Evolutionary conservation across 2,797 vertebrate species (phyloP), one percentile per base, ranked within the genome.

Genomic region (Dendrocincla tyrannina): DNA sequence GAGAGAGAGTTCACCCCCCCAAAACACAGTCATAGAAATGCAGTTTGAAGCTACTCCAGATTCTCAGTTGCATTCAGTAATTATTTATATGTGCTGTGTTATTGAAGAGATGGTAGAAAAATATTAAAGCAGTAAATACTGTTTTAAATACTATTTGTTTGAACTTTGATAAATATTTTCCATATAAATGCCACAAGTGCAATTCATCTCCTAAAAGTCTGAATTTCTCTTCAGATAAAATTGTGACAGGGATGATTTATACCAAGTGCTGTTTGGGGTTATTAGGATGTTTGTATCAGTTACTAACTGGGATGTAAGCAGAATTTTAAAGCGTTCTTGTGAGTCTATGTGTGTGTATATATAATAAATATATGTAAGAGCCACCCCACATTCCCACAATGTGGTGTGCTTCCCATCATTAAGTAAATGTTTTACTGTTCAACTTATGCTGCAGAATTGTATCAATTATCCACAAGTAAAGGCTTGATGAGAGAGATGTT

Each of bases 131-230:
- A 55, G 74, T 96, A 92, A 95, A 95, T 93, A 91, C 8, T 89
- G 66, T 52, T 92, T 79, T 68, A 83, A 95, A 88, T 85, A 55
- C 70, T 73, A 64, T 91, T 97, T 73, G 90, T 95, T 96, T 95
- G 87, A 96, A 94, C 87, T 87, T 92, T 87, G 91, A 95, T 91
- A 84, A 94, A 93, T 50, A 24, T 74, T 97, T 96, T 94, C 83
- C 52, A 52, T 95, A 85, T 91, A 94, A 95, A 89, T 79, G 52
- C 55, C 74, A 28, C 82, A 80, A 7, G 67, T 85, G 55, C 53
- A 63, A 2, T 85, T 75, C 55, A 7, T 76, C 93, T 97, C 75
- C 37, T 78, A 8, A n/a, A 91, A 84, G 74, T 84, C 86, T 76
- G 32, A 81, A 27, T 23, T 32, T 60, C 46, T 84, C 56, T 91